A percentile compares a stretch with the other conserved stretches of the same genome.
These are phyloP conservation scores for Microcebus murinus DNA, from an alignment of 2,113 vertebrate species.

Conservation along the genomic window DNA sequence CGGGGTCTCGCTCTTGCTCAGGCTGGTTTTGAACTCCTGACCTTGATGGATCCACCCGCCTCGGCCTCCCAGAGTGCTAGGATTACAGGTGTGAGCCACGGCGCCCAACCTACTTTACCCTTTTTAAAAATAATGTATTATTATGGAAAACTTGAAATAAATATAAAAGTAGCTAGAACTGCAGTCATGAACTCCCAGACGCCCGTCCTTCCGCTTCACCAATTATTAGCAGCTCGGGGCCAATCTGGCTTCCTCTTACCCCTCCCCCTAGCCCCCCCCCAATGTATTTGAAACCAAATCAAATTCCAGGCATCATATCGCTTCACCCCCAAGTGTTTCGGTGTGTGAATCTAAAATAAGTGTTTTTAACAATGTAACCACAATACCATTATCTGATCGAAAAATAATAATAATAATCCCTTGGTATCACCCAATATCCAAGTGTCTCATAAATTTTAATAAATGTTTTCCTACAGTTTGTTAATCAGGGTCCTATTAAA, in stretches of 20 bases:
- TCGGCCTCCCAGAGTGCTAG: too few species aligned
- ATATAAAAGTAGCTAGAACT: neutral
- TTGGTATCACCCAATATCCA: neutral
- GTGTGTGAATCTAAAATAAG: neutral
- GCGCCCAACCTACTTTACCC: neutral
- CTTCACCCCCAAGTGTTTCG: slow-evolving; percentile 5
- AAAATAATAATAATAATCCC: neutral
- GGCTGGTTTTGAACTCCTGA: too few species aligned
- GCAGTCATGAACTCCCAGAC: neutral
- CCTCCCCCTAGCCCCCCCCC: neutral
- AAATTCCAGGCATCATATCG: neutral
- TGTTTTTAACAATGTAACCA: neutral
- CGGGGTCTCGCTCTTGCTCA: too few species aligned
- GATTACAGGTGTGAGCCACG: too few species aligned
- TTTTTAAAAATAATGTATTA: neutral
- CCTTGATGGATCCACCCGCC: too few species aligned
- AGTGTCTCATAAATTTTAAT: neutral
- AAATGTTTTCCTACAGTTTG: neutral
- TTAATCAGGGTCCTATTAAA: neutral
- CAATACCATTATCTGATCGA: neutral
- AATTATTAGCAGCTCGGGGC: neutral
- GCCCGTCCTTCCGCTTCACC: neutral
- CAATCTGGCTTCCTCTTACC: neutral
- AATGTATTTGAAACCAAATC: neutral
- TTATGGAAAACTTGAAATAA: neutral